Evolutionary conservation across 2,113 vertebrate species (phyloP).

Genomic region (Hippocampus barbouri): DNA sequence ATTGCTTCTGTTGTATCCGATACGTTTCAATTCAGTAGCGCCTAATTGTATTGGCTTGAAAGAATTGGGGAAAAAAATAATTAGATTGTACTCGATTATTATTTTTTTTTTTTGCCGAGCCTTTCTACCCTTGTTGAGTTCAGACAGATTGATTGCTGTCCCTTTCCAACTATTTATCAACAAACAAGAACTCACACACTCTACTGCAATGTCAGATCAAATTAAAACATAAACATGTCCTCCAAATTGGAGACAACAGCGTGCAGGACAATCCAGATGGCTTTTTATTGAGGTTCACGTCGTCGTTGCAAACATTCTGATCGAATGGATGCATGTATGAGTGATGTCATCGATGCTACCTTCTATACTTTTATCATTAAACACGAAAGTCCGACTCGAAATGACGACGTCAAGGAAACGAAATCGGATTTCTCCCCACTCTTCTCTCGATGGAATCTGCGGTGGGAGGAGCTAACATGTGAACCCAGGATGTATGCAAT

Average conservation of each 20-base stretch:
- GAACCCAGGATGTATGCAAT: background rate
- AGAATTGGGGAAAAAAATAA: conserved; percentile 27
- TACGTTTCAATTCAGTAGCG: conserved; percentile 17
- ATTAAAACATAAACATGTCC: background rate
- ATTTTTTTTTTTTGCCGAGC: conserved; percentile 13
- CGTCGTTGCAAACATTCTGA: no score
- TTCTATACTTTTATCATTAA: no score
- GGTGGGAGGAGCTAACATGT: background rate
- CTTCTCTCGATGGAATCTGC: background rate
- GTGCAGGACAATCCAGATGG: no score
- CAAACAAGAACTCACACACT: background rate
- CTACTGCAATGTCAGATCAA: background rate
- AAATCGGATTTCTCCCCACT: no score
- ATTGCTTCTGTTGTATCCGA: conserved; percentile 50
- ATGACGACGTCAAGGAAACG: no score
- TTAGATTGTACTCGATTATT: conserved; percentile 21
- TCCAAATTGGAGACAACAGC: no score
- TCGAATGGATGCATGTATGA: no score
- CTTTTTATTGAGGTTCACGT: no score
- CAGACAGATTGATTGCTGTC: background rate
- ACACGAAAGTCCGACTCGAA: no score
- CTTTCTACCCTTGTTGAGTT: conserved; percentile 11
- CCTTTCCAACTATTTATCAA: background rate
- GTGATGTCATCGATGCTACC: no score
- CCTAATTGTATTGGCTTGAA: conserved; percentile 36